Evolutionary conservation across 2,797 vertebrate species (phyloP).

Genomic region (Scleropages formosus): DNA sequence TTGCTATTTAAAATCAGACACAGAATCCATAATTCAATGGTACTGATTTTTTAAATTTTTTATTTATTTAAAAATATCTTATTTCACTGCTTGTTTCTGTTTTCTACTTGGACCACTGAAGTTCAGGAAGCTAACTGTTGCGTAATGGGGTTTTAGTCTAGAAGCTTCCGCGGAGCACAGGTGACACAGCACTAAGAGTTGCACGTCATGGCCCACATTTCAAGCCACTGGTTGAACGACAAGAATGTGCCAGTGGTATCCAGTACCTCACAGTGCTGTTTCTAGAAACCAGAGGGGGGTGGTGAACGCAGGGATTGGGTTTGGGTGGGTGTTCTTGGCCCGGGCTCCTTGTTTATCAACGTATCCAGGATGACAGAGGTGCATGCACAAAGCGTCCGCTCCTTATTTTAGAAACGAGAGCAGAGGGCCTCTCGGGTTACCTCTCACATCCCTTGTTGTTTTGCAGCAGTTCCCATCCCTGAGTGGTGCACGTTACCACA

Average conservation of each 20-base stretch:
- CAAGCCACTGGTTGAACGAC: background rate
- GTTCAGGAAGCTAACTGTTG: background rate
- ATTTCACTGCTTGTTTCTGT: too few relatives aligned
- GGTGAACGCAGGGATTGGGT: background rate
- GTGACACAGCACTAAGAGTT: background rate
- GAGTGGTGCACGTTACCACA: background rate
- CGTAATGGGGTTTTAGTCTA: background rate
- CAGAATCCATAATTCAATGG: too few relatives aligned
- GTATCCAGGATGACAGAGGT: conserved; percentile 11
- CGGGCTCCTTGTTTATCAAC: conserved; percentile 18
- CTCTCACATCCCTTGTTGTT: background rate
- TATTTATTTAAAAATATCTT: too few relatives aligned
- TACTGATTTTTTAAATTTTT: too few relatives aligned
- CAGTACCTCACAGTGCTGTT: background rate
- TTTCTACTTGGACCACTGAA: too few relatives aligned
- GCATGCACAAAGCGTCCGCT: conserved; percentile 3
- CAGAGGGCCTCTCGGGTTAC: conserved; percentile 21
- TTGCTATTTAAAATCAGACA: too few relatives aligned
- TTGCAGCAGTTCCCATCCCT: background rate
- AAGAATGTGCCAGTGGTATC: conserved; percentile 5
- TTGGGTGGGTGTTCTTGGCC: background rate
- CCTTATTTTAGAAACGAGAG: conserved; percentile 28
- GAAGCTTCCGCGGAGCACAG: background rate
- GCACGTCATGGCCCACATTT: conserved; percentile 29
- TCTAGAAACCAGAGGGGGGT: background rate